Conservation (phyloP, 1,140 invertebrate genomes). For the Lineus longissimus region DNA sequence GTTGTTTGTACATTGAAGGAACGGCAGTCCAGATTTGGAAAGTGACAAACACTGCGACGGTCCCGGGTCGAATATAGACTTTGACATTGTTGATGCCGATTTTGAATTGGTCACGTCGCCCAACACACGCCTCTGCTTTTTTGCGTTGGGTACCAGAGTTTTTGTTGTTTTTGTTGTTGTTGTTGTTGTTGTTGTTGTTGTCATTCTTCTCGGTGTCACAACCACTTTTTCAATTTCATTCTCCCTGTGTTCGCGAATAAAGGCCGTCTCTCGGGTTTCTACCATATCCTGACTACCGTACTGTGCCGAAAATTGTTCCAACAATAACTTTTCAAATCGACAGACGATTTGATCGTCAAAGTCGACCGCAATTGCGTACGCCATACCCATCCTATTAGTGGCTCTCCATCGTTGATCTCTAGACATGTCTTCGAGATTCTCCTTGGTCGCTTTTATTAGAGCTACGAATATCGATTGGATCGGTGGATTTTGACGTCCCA, state of each 20-base stretch:
- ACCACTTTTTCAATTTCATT: no score
- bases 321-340: neutral
- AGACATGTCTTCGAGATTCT: neutral
- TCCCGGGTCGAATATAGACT: no score
- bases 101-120: no score
- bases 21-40: no score
- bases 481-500: neutral
- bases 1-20: no score
- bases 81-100: no score
- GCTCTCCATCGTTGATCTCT: constrained; percentile 1
- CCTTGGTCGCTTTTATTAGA: neutral
- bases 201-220: neutral
- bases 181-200: neutral
- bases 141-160: neutral
- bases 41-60: no score
- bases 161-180: neutral
- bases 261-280: no score
- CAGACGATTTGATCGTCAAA: neutral
- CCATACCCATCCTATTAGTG: neutral
- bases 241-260: no score
- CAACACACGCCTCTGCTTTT: neutral
- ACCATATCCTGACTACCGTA: neutral
- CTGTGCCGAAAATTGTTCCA: neutral
- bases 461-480: neutral
- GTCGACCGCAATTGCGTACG: neutral